Percentiles rank a stretch among this genome's conserved stretches.
Conservation (phyloP, 1,140 invertebrate genomes). For the Aphidius ervi region DNA sequence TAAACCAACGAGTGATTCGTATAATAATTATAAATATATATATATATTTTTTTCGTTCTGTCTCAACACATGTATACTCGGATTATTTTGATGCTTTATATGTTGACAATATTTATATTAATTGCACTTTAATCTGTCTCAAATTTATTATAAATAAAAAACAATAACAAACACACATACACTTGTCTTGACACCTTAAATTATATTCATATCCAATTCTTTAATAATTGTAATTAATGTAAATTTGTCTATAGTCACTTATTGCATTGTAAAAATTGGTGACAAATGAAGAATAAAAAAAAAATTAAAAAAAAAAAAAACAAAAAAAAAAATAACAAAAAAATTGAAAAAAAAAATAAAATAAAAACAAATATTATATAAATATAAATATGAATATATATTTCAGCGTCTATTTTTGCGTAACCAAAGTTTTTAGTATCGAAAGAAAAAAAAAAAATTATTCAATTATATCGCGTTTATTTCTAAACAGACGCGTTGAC, state of each 20-base stretch:
- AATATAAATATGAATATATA: slow-evolving; percentile 24
- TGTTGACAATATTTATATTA: no score
- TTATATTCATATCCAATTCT: slow-evolving; percentile 32
- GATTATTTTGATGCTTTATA: no score
- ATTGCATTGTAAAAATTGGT: slow-evolving; percentile 16
- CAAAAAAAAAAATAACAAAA: no score
- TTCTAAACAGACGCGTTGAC: slow-evolving; percentile 10
- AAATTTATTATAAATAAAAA: slow-evolving; percentile 30
- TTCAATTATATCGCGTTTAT: slow-evolving; percentile 23
- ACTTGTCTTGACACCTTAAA: slow-evolving; percentile 28
- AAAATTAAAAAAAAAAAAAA: slow-evolving; percentile 7
- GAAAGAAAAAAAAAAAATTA: slow-evolving; percentile 14
- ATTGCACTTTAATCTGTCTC: neutral
- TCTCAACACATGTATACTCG: no score
- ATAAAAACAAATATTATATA: slow-evolving; percentile 10
- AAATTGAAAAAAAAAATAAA: no score
- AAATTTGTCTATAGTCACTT: slow-evolving; percentile 45
- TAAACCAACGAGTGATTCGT: no score
- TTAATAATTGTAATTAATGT: slow-evolving; percentile 42
- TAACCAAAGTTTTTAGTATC: slow-evolving; percentile 49
- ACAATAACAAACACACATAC: slow-evolving; percentile 28
- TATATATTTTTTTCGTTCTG: no score
- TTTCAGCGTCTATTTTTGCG: slow-evolving; percentile 48
- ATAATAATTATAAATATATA: no score
- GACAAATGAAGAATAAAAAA: slow-evolving; percentile 22